Evolutionary conservation across 2,113 vertebrate species (phyloP), one percentile per base, ranked within the genome.

Genomic region (Dermatemys mawii): DNA sequence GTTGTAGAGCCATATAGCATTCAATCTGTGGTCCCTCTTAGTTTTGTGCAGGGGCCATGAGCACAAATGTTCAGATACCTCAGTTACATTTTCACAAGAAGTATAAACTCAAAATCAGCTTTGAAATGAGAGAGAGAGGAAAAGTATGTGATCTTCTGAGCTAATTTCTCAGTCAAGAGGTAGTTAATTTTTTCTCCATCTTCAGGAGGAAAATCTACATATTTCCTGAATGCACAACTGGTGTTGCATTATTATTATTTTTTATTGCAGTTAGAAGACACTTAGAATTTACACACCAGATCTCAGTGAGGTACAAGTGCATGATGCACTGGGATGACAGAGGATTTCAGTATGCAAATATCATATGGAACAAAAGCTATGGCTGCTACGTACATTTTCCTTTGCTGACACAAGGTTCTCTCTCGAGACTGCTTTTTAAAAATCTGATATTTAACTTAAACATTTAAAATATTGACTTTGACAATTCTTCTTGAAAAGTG

Each of bases 251-350:
- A 16, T 80, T 53, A 2, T 22, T 53, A 53, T 5, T 80, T 51
- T 41, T 29, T 2, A 26, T 2, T 21, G 2, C 11, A 46, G 0
- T 29, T 78, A 75, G 49, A 41, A 17, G 21, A 80, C 35, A 19
- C 3, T 67, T 19, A 0, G 0, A 78, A 49, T 50, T 35, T 1
- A 0, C 2, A 1, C 2, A 0, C 7, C 4, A 27, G 50, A 49
- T 32, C 84, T 53, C 10, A 21, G 1, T 1, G 0, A n/a, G 10
- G 51, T 35, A 8, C 35, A n/a, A 0, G 21, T 38, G 17, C 11
- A 5, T 14, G 44, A 29, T 83, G 14, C 21, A 79, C 84, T 2
- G n/a, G 11, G 11, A 76, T 93, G 60, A 21, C 19, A 83, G 24
- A 17, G 12, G 50, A 79, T 67, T 29, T 48, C 32, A 54, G 1